phyloP scores from a whole-genome alignment of 2,888 invertebrate species.

The Apodemia hepburni region DNA sequence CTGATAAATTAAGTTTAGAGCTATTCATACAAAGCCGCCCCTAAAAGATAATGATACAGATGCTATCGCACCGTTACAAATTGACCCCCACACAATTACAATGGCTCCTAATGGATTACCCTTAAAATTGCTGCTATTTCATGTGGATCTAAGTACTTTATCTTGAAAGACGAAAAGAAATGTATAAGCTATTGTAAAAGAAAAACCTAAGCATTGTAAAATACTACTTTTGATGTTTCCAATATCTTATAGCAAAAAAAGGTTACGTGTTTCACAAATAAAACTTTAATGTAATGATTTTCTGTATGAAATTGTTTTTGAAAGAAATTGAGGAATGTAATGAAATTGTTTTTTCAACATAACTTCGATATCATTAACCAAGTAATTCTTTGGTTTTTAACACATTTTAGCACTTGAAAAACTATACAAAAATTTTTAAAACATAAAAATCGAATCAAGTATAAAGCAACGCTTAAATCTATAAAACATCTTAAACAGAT shows the following conservation, averaged over 20 bases:
- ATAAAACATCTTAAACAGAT: too few species aligned
- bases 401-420: too few species aligned
- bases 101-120: slow-evolving; percentile 15
- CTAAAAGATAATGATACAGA: slow-evolving; percentile 8
- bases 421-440: too few species aligned
- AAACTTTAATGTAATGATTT: too few species aligned
- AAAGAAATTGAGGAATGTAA: too few species aligned
- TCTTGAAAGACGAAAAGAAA: slow-evolving; percentile 13
- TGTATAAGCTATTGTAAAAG: slow-evolving; percentile 11
- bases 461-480: too few species aligned
- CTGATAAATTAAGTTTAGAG: slow-evolving; percentile 9
- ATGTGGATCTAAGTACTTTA: slow-evolving; percentile 11
- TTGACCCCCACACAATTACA: slow-evolving; percentile 15
- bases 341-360: too few species aligned
- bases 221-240: slow-evolving; percentile 6
- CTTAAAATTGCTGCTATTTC: slow-evolving; percentile 14
- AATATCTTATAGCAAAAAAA: not conserved
- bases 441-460: too few species aligned
- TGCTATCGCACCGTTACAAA: slow-evolving; percentile 12
- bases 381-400: too few species aligned
- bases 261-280: too few species aligned
- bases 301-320: too few species aligned
- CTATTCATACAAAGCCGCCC: slow-evolving; percentile 8
- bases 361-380: too few species aligned
- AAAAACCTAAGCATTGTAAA: not conserved